Base-by-base conservation (phyloP, 2,113 vertebrate genomes). In the Leuciscus idus region DNA sequence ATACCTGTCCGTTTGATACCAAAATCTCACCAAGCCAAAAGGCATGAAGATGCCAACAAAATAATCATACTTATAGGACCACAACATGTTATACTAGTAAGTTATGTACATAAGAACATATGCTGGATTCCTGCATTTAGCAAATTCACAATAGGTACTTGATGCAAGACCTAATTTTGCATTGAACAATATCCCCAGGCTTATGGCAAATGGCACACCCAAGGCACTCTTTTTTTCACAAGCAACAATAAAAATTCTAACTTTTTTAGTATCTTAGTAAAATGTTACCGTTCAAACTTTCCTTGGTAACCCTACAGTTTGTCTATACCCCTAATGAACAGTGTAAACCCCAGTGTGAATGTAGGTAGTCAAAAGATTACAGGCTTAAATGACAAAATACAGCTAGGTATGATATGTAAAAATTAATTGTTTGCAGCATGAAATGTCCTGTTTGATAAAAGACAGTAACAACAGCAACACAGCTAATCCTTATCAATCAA, bases 371-470 rank as follows among this genome's bases (percentile, higher is more conserved):
- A 95, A 93, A 94, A 95, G 94, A 92, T 92, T 93, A 93, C 92
- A 94, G 94, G 95, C 94, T 94, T 95, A 93, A 89, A 94, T 94
- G 78, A 95, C 92, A 95, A 96, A 96, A 96, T 95, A 96, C 96
- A 97, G 95, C 96, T 97, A 96, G 96, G 97, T 96, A 98, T 96
- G 97, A 98, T 98, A 98, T 98, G 97, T 97, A 94, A 96, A 95
- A 97, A 97, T 95, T 96, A 96, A 95, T 36, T 50, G 95, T 96
- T 96, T 96, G 96, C 96, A 97, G 97, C 97, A 96, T 95, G 96
- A 95, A 95, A 90, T 92, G 94, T 93, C 93, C 90, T 91, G 76
- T 88, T 92, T 87, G 88, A 91, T 89, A 86, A 94, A 93, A 93
- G 90, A 78, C 94, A 93, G 95, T 95, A 96, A 95, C 94, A 97